These are phyloP conservation scores for Globodera ellingtonae DNA, from an alignment of 1,140 invertebrate genomes.

Conservation along the genomic window DNA sequence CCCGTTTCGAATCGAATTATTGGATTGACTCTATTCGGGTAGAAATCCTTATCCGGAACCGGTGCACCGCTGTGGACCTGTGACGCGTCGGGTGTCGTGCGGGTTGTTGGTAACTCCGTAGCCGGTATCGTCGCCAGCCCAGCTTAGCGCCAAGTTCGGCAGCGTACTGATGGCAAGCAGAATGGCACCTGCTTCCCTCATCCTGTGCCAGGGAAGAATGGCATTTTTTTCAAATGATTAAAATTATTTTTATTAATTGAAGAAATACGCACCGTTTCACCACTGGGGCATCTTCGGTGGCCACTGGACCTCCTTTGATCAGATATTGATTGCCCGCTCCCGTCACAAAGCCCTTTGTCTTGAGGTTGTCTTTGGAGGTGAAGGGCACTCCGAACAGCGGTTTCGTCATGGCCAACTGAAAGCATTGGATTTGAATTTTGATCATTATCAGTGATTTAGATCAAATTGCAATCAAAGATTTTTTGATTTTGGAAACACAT, in stretches of 20 bases:
- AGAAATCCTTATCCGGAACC: not conserved
- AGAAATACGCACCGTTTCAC: not conserved
- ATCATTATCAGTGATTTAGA: not conserved
- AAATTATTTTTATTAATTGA: not conserved
- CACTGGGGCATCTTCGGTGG: not conserved
- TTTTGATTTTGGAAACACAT: too few species aligned
- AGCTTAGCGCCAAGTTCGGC: constrained; percentile 19
- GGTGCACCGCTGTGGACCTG: constrained; percentile 68
- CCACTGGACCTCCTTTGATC: not conserved
- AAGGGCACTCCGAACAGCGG: constrained; percentile 59
- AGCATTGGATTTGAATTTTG: not conserved
- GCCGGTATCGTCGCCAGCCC: constrained; percentile 65
- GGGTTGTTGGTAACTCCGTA: constrained; percentile 84
- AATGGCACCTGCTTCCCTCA: constrained; percentile 12
- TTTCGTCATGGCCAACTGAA: constrained; percentile 27
- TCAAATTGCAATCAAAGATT: not conserved
- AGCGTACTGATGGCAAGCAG: constrained; percentile 13
- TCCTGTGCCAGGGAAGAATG: not conserved
- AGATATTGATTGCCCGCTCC: constrained; percentile 13
- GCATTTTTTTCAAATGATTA: not conserved
- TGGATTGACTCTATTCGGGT: too few species aligned
- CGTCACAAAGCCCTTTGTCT: constrained; percentile 37
- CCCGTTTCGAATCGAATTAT: too few species aligned
- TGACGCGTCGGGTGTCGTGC: constrained; percentile 81
- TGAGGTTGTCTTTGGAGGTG: constrained; percentile 57